Base-by-base conservation (phyloP, 1,140 invertebrate species). In the Melipona quadrifasciata region DNA sequence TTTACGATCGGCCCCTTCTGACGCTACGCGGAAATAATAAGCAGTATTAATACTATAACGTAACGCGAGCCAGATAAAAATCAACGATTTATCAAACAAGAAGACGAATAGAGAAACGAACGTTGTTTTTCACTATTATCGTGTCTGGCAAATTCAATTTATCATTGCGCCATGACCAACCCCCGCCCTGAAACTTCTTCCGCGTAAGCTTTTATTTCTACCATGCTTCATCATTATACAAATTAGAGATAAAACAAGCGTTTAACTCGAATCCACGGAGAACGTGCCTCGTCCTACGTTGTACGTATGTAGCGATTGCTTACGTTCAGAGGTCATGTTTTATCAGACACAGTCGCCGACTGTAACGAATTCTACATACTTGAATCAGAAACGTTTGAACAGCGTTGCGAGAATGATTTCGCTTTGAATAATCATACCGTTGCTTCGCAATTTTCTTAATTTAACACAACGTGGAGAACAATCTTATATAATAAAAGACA, bases 161-260 rank as follows among this genome's bases (percentile, higher is more conserved):
- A 55, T 74, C 14, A 27, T 27, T 57, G 39, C 16, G 16, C 39
- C 53, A 74, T 82, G 19, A 82, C n/a, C n/a, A n/a, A n/a, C 39
- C 74, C 21, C 27, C 27, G 34, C n/a, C 55, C n/a, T 74, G 53
- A 31, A n/a, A 58, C 34, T 72, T 16, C 21, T 21, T 27, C 71
- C 8, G 39, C 57, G 39, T 16, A 68, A 83, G 58, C 86, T 68
- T 61, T 79, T 79, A 75, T 73, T 80, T 21, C 51, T 53, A 75
- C 79, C 81, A 67, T 67, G 75, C 68, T 75, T 75, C 71, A 75
- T 83, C 65, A 77, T 83, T 80, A n/a, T 39, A 76, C 39, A 34
- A 76, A 87, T 80, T 76, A 67, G 64, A 87, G 86, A 87, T 87
- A 87, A 87, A 65, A 53, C 85, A 53, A 87, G 68, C 58, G 58